Evolutionary conservation across 2,113 vertebrate genomes (phyloP).

Genomic region (Camelus bactrianus): DNA sequence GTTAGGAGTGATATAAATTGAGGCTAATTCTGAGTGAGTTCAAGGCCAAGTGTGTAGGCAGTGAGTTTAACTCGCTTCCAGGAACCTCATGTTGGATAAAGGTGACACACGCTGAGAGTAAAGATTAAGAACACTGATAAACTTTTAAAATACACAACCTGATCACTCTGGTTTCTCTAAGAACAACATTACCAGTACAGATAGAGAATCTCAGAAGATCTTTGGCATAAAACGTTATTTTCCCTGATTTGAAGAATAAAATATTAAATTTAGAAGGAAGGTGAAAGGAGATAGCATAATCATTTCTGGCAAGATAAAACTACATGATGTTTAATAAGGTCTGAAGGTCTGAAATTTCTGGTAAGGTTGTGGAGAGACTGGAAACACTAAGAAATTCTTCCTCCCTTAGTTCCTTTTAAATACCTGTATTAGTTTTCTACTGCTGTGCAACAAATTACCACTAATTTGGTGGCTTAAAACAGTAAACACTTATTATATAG

Average conservation of each 20-base stretch:
- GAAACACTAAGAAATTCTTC: background rate
- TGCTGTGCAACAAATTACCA: background rate
- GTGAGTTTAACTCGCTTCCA: background rate
- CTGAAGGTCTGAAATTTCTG: background rate
- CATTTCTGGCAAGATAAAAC: background rate
- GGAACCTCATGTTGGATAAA: background rate
- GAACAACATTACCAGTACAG: background rate
- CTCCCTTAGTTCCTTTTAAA: background rate
- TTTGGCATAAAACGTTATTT: conserved; percentile 41
- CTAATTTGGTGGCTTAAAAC: background rate
- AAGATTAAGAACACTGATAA: background rate
- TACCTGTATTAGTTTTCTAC: background rate
- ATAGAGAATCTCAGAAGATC: background rate
- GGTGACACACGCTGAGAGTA: background rate
- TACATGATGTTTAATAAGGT: background rate
- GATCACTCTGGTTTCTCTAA: conserved; percentile 6
- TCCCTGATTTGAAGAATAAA: background rate
- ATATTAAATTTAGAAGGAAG: conserved; percentile 39
- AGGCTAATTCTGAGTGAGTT: background rate
- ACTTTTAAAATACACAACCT: background rate
- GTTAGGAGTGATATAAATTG: background rate
- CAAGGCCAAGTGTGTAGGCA: background rate
- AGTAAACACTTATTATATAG: background rate
- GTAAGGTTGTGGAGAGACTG: background rate
- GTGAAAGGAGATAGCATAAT: conserved; percentile 43